Evolutionary conservation across 1,140 invertebrate species (phyloP).

Genomic region (Drosophila bipectinata): DNA sequence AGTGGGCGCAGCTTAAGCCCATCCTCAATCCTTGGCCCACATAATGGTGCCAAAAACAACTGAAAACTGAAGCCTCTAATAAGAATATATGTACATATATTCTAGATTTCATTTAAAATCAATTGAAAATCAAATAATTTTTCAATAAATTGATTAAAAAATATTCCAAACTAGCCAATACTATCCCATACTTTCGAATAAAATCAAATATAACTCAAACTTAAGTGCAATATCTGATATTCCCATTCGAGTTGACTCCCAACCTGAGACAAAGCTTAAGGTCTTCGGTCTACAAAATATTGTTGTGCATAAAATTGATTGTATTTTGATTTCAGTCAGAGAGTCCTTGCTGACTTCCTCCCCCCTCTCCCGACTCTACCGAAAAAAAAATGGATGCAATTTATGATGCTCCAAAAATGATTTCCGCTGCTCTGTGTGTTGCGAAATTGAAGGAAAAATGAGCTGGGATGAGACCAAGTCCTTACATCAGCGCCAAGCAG

Average conservation of each 20-base stretch:
- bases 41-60: conserved; percentile 23
- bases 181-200: neutral
- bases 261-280: conserved; percentile 23
- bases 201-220: neutral
- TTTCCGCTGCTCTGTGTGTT: conserved; percentile 24
- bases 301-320: conserved; percentile 57
- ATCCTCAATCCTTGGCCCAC: conserved; percentile 15
- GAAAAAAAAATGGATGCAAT: conserved; percentile 30
- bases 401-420: conserved; percentile 53
- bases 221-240: neutral
- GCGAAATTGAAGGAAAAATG: conserved; percentile 16
- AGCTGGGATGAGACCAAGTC: conserved; percentile 15
- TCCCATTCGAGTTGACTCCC: neutral
- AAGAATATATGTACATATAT: neutral
- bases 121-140: neutral
- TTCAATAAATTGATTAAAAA: neutral
- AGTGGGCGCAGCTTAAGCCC: neutral
- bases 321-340: conserved; percentile 45
- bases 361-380: neutral
- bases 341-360: neutral
- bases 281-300: conserved; percentile 37
- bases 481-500: neutral
- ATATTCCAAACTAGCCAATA: neutral
- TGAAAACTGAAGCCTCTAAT: neutral
- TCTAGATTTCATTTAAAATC: neutral